Evolutionary conservation across 2,888 invertebrate genomes (phyloP), one percentile per base, ranked within the genome.

Genomic region (Proisotoma minuta): DNA sequence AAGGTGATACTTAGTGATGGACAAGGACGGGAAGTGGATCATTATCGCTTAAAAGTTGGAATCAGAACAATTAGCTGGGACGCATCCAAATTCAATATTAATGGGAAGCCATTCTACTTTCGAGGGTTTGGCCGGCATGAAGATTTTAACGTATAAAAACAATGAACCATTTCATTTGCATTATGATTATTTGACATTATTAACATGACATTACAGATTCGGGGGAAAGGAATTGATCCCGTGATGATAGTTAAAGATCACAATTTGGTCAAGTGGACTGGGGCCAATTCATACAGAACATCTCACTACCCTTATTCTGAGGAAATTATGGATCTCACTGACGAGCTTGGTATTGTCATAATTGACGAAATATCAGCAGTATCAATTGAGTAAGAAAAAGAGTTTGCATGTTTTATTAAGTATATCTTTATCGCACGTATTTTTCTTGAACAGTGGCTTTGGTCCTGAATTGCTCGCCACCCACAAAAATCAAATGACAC

Each of bases 331-430:
- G 91, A 95, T 76, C 83, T 93, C 76, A 94, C 95, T 1, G 97
- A 98, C 77, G 85, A 87, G 74, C 83, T 88, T 65, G 96, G 97
- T 28, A 91, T 97, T 73, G 91, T 94, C 82, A 88, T 98, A 56
- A 92, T 98, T 65, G 89, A 94, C 76, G 98, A 98, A 77, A 91
- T 93, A 75, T 94, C 97, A 0, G 91, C 92, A 64, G 96, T 94
- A 4, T 90, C 95, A 76, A 87, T 91, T 3, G 88, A 88, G 85
- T 90, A 81, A 83, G 70, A 65, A 12, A 20, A 26, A 4, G 43
- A 43, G 3, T 28, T 54, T 49, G 50, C 27, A 50, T 8, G 57
- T 27, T 56, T 24, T 39, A 34, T 50, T 40, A 47, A 53, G 39
- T 29, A 47, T n/a, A 54, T 60, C 24, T n/a, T 40, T n/a, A 23